Evolutionary conservation across 1,140 invertebrate genomes (phyloP).

Genomic region (Polyergus mexicanus): DNA sequence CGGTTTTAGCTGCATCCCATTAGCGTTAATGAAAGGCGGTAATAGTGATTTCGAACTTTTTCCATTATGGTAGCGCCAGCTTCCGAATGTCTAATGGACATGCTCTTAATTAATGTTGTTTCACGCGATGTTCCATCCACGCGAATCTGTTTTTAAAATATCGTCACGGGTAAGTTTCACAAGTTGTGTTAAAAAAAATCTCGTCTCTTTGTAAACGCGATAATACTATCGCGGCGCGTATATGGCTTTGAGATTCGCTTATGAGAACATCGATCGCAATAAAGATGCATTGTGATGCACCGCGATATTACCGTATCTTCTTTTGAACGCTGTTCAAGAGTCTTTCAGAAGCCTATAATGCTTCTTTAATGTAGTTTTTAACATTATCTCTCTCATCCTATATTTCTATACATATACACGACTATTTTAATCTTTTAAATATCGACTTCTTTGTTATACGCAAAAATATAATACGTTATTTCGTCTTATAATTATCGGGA

Average conservation of each 20-base stretch:
- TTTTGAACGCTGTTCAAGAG: not conserved
- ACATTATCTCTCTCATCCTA: not conserved
- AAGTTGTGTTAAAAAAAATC: not conserved
- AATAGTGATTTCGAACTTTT: constrained; percentile 63
- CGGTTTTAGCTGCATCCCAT: constrained; percentile 62
- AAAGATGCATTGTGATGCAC: constrained; percentile 34
- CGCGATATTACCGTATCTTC: constrained; percentile 40
- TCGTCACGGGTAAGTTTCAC: not conserved
- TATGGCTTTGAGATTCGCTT: not conserved
- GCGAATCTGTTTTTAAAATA: not conserved
- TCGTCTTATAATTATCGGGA: not conserved
- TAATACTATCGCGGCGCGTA: not conserved
- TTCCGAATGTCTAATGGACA: constrained; percentile 68
- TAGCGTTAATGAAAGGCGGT: constrained; percentile 72
- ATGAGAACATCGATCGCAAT: constrained; percentile 21
- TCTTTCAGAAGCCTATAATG: constrained; percentile 24
- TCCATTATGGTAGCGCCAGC: constrained; percentile 54
- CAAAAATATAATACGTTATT: not conserved
- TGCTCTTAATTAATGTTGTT: constrained; percentile 69
- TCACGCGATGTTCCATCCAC: not conserved
- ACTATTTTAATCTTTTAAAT: constrained; percentile 30
- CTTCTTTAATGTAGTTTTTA: constrained; percentile 23
- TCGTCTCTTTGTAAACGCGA: not conserved
- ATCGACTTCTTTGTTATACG: not conserved
- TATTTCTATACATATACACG: not conserved